phyloP scores from a whole-genome alignment of 1,140 invertebrate genomes.

The Sminthurinus signatus region DNA sequence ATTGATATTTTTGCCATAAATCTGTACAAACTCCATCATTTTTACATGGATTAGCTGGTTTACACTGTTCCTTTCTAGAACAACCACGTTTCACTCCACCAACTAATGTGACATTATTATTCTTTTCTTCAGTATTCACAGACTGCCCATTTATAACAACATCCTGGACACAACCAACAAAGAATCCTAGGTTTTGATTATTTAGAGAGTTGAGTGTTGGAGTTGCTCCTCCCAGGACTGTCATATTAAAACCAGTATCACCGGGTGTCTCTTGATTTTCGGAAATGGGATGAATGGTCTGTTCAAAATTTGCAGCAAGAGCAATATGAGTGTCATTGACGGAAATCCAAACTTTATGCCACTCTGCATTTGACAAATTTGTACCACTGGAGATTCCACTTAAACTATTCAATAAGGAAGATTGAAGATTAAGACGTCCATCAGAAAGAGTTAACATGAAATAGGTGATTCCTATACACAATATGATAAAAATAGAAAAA shows the following conservation, averaged over 20 bases:
- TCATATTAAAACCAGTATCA: slow-evolving; percentile 69
- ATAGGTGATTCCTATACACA: slow-evolving; percentile 56
- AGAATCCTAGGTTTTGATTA: slow-evolving; percentile 55
- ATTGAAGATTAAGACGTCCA: slow-evolving; percentile 75
- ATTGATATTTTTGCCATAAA: slow-evolving; percentile 78
- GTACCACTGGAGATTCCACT: slow-evolving; percentile 52
- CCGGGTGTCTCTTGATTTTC: slow-evolving; percentile 18
- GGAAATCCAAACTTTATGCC: slow-evolving; percentile 29
- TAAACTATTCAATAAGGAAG: slow-evolving; percentile 76
- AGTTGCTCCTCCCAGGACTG: slow-evolving; percentile 68
- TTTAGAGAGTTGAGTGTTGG: slow-evolving; percentile 29
- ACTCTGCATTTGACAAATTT: slow-evolving; percentile 29
- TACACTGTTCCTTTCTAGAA: slow-evolving; percentile 68
- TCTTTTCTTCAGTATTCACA: slow-evolving; percentile 40
- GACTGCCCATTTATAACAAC: slow-evolving; percentile 70
- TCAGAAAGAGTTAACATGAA: slow-evolving; percentile 73
- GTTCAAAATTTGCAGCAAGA: slow-evolving; percentile 75
- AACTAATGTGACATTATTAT: slow-evolving; percentile 45
- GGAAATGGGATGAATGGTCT: slow-evolving; percentile 81
- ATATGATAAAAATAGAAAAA: too few species aligned
- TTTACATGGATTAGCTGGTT: slow-evolving; percentile 67
- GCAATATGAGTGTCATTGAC: slow-evolving; percentile 27
- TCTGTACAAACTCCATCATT: slow-evolving; percentile 80
- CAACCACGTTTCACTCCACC: slow-evolving; percentile 62
- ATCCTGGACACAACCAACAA: slow-evolving; percentile 88